Evolutionary conservation across 2,797 vertebrate species (phyloP).

Genomic region (Cynopterus sphinx): DNA sequence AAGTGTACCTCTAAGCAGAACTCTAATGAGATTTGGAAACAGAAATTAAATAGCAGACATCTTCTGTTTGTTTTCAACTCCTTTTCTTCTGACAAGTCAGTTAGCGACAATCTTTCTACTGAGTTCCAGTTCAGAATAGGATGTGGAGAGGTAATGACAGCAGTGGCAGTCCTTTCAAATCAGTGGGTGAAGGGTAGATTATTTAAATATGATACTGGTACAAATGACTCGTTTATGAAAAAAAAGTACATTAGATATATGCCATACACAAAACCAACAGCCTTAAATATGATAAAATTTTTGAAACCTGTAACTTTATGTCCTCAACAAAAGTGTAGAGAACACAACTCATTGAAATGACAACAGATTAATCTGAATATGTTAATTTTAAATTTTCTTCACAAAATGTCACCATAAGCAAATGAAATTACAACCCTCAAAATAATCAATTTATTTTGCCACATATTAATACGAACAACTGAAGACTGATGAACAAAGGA

Average conservation of each 20-base stretch:
- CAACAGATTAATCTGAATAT: background rate
- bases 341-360: background rate
- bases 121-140: background rate
- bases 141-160: background rate
- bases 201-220: background rate
- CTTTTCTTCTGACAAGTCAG: background rate
- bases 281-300: background rate
- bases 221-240: background rate
- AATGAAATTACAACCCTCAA: background rate
- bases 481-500: background rate
- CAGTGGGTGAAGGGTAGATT: background rate
- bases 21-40: background rate
- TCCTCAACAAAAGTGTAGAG: background rate
- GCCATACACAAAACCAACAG: background rate
- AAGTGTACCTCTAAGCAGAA: background rate
- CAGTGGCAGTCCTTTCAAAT: background rate
- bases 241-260: background rate
- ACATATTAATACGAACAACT: background rate
- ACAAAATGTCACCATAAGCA: background rate
- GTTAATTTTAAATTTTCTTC: background rate
- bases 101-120: background rate
- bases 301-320: background rate
- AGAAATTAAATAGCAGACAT: background rate
- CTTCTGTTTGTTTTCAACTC: background rate
- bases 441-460: background rate